Percentiles rank a stretch among this genome's conserved stretches.
These are phyloP conservation scores for Heliconius ismenius DNA, from an alignment of 2,888 invertebrate genomes.

Conservation along the genomic window DNA sequence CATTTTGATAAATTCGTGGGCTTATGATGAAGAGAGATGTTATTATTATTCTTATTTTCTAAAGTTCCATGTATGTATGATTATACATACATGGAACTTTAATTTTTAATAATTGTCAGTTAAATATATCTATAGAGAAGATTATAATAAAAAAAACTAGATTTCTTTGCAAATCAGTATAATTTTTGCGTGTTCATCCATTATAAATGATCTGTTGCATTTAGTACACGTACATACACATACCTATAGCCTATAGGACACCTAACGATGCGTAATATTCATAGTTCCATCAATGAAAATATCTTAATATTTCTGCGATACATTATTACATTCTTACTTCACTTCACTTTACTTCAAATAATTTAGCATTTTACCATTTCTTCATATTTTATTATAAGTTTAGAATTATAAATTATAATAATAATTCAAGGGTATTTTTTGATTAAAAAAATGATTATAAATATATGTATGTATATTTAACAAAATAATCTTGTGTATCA, in stretches of 20 bases:
- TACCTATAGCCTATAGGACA: conserved; percentile 54
- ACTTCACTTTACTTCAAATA: too few relatives aligned
- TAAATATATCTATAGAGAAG: too few relatives aligned
- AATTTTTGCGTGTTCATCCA: conserved; percentile 61
- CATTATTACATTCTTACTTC: not conserved
- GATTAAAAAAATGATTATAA: too few relatives aligned
- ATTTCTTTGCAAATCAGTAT: conserved; percentile 67
- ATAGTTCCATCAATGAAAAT: conserved; percentile 2
- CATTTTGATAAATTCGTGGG: not conserved
- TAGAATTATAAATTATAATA: too few relatives aligned
- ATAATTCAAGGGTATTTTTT: too few relatives aligned
- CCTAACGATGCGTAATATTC: conserved; percentile 29
- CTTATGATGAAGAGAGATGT: not conserved
- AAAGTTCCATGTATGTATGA: too few relatives aligned
- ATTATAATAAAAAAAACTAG: conserved; percentile 33
- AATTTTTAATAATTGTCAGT: not conserved
- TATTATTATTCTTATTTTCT: not conserved
- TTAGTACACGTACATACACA: conserved; percentile 52
- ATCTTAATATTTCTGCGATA: not conserved
- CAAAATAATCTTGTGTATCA: not conserved
- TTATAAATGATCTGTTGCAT: conserved; percentile 55
- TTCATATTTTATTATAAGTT: not conserved
- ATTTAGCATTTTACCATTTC: conserved; percentile 9
- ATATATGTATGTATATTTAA: too few relatives aligned
- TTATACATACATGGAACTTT: not conserved